These are phyloP conservation scores for Trachelus iudaicus DNA, from an alignment of 2,888 invertebrate genomes.

Conservation along the genomic window DNA sequence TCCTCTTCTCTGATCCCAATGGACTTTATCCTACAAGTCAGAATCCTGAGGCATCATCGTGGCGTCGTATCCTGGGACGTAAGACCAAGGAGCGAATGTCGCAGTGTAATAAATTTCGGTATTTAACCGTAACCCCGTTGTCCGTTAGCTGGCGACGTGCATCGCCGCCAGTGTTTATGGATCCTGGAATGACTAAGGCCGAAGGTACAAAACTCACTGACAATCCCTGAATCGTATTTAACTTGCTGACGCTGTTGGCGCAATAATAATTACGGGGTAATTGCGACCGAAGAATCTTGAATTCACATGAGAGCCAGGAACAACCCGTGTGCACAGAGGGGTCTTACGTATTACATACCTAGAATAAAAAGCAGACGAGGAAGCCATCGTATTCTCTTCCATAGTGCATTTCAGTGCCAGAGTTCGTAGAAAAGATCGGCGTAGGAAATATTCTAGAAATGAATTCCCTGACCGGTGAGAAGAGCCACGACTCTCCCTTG, in stretches of 20 bases:
- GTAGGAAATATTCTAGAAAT: slow-evolving; percentile 9
- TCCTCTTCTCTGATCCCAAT: background rate
- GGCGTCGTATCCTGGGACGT: background rate
- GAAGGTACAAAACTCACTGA: slow-evolving; percentile 6
- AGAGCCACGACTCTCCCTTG: background rate
- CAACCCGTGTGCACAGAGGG: background rate
- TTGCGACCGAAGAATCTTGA: slow-evolving; percentile 34
- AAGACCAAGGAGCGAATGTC: background rate
- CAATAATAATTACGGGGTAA: slow-evolving; percentile 41
- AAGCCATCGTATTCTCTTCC: slow-evolving; percentile 10
- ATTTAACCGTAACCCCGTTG: background rate
- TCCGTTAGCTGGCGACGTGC: background rate
- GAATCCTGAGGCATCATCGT: background rate
- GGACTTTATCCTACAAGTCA: background rate
- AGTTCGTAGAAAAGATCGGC: slow-evolving; percentile 4
- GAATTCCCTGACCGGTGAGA: slow-evolving; percentile 8
- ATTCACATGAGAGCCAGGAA: slow-evolving; percentile 28
- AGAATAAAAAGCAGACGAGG: slow-evolving; percentile 7
- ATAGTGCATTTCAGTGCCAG: background rate
- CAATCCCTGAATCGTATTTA: slow-evolving; percentile 15
- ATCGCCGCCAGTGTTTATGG: slow-evolving; percentile 8
- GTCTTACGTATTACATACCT: background rate
- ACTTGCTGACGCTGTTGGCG: slow-evolving; percentile 27
- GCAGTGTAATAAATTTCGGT: background rate
- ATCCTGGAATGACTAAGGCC: slow-evolving; percentile 25